Evolutionary conservation across 1,140 invertebrate species (phyloP).

Genomic region (Tetramorium alpestre): DNA sequence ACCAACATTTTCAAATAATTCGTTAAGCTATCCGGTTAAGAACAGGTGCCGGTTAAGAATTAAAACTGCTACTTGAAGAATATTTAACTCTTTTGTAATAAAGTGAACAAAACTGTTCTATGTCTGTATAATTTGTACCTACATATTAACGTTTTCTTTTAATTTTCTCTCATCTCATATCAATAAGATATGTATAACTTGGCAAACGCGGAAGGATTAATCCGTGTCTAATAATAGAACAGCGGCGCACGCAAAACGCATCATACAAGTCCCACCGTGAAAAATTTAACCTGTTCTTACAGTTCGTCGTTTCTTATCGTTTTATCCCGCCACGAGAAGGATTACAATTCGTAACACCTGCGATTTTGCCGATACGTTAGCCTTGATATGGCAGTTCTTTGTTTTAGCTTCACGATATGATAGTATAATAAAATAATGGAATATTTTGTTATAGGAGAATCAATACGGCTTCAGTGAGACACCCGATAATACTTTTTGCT

Average conservation of each 20-base stretch:
- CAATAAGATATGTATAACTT: not conserved
- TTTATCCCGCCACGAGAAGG: not conserved
- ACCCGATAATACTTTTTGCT: slow-evolving; percentile 30
- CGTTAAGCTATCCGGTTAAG: no score
- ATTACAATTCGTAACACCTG: slow-evolving; percentile 22
- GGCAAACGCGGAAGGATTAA: slow-evolving; percentile 45
- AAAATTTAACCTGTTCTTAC: slow-evolving; percentile 41
- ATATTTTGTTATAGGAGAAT: not conserved
- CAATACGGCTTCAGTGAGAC: not conserved
- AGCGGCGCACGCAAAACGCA: not conserved
- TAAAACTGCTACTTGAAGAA: not conserved
- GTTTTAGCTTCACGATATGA: slow-evolving; percentile 3
- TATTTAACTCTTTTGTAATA: not conserved
- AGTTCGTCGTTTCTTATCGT: slow-evolving; percentile 30
- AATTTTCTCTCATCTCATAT: not conserved
- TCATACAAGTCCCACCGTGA: slow-evolving; percentile 18
- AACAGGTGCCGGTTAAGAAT: not conserved
- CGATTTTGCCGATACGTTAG: slow-evolving; percentile 34
- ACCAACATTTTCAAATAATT: no score
- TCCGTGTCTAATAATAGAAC: slow-evolving; percentile 29
- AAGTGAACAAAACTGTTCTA: not conserved
- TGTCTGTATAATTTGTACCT: not conserved
- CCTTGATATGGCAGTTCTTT: slow-evolving; percentile 36
- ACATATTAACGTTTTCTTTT: not conserved
- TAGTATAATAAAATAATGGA: slow-evolving; percentile 25